Evolutionary conservation across 2,888 invertebrate species (phyloP), one percentile per base, ranked within the genome.

Genomic region (Oxytorus armatus): DNA sequence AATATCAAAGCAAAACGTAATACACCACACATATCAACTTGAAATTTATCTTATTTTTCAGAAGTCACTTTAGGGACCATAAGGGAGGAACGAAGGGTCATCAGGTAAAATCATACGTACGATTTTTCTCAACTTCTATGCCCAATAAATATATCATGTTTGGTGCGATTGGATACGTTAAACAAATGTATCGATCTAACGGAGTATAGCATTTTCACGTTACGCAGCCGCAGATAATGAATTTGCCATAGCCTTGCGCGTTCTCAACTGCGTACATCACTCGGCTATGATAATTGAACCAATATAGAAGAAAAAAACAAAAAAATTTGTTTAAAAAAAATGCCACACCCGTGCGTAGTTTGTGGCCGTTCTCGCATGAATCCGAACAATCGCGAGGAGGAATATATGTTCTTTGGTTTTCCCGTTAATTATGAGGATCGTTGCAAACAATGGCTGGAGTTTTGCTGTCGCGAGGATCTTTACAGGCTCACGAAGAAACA

Each of bases 311-410:
- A 16, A 7, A 16, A 77, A 16, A 77, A 47, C 39, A n/a, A 29
- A 8, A 4, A 8, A 33, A 70, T 16, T 16, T n/a, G 3, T 7
- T 1, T 3, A 3, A 10, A 7, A 81, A 89, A 88, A 65, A 92
- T 92, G 92, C 92, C 92, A 53, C 92, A 92, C 86, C 92, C 92
- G 1, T 92, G 92, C 57, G 91, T 90, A 10, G 92, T 92, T 14
- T 92, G 92, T 78, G 92, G 92, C 29, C 90, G 92, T 83, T 92
- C 92, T 18, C 91, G 92, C 16, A 90, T 92, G 91, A 91, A 92
- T 74, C 92, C 91, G 1, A 91, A 90, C 68, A 92, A 92, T 66
- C 88, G 89, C 1, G 89, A 89, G 72, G 92, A 92, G 55, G 92
- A 92, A 36, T 92, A 92, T 55, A 89, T 89, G 84, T 92, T 92